Evolutionary conservation across 2,888 invertebrate genomes (phyloP), one percentile per base, ranked within the genome.

Genomic region (Drosophila neonasuta): DNA sequence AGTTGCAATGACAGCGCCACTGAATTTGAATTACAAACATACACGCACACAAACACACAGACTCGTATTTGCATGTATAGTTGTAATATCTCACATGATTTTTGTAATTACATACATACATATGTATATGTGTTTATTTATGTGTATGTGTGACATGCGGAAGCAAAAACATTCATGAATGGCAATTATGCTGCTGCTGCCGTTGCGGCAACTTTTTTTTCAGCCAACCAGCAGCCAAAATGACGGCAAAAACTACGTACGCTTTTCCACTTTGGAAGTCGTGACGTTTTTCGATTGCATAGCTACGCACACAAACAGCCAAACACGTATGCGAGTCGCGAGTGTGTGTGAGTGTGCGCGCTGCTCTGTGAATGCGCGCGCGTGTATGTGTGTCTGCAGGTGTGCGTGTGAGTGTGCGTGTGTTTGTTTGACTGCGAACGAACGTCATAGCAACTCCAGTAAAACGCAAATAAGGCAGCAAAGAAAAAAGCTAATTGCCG

Each of bases 391-490:
- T 39, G 36, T n/a, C 3, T 46, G 58, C 36, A 36, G 36, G 54
- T 34, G 34, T 36, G 42, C 17, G 32, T 42, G 50, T 39, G 59
- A 60, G 41, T 50, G 58, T 39, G 24, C 44, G 48, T 52, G 45
- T 63, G 57, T 59, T 58, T 63, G 68, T 64, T 59, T 70, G 63
- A 60, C 51, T 71, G 55, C 68, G 69, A 74, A 82, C 86, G 86
- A 77, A 82, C 86, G 86, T 81, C 80, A 81, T 82, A 74, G 80
- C 86, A 86, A 86, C 80, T 81, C 72, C 81, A 82, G 84, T 74
- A 75, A 83, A 83, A 85, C 83, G 86, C 86, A 86, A 83, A 74
- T 77, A 76, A 79, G 74, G 69, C 68, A 56, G 44, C 58, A 60
- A 17, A 42, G 42, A 32, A 59, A 66, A 79, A 77, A 74, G 68